Evolutionary conservation across 2,113 vertebrate genomes (phyloP).

Genomic region (Notechis scutatus): DNA sequence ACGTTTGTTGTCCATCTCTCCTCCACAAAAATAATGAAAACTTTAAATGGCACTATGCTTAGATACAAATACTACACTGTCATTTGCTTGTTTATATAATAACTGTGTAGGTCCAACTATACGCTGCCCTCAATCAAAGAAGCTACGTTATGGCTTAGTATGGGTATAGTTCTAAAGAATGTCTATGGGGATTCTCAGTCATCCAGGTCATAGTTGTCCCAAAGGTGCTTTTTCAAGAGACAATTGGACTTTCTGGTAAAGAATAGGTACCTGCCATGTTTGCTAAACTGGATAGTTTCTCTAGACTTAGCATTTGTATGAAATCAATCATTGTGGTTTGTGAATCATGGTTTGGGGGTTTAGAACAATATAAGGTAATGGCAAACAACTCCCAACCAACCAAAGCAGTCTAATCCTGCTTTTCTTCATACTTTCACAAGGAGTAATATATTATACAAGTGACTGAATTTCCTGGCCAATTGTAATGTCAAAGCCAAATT

Average conservation of each 20-base stretch:
- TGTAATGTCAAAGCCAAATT: constrained; percentile 16
- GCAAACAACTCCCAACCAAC: constrained; percentile 4
- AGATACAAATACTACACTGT: background rate
- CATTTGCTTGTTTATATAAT: background rate
- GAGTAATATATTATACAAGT: constrained; percentile 37
- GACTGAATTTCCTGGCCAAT: background rate
- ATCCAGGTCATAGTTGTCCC: too few relatives aligned
- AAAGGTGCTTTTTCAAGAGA: too few relatives aligned
- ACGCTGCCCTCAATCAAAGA: too few relatives aligned
- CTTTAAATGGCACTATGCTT: background rate
- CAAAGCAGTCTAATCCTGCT: constrained; percentile 21
- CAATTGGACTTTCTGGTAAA: too few relatives aligned
- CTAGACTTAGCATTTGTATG: background rate
- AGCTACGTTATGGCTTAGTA: too few relatives aligned
- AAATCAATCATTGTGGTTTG: background rate
- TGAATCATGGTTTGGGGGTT: background rate
- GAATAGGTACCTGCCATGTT: too few relatives aligned
- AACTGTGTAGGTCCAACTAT: too few relatives aligned
- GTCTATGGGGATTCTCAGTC: too few relatives aligned
- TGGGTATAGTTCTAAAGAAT: too few relatives aligned
- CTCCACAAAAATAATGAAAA: background rate
- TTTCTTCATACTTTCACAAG: constrained; percentile 30
- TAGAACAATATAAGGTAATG: background rate
- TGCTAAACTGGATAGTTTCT: too few relatives aligned
- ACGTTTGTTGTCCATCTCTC: background rate